A percentile compares a stretch with the other conserved stretches of the same genome.
Evolutionary conservation across 2,113 vertebrate species (phyloP).

Genomic region (Pseudolaguvia tuberculata): DNA sequence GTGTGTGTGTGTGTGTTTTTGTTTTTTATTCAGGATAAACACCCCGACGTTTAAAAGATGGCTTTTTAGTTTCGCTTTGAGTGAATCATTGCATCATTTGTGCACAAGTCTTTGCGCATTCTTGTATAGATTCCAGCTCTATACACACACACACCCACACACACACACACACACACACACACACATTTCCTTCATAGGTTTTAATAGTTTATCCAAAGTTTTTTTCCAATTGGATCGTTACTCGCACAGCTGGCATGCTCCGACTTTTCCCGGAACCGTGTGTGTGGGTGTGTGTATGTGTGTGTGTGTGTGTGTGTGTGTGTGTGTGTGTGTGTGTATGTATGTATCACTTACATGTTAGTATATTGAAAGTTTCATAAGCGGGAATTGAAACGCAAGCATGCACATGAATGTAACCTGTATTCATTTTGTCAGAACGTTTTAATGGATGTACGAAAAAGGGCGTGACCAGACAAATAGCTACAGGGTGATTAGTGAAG

Average conservation of each 20-base stretch:
- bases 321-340: not conserved
- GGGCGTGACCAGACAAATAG: no score
- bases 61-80: conserved; percentile 33
- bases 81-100: conserved; percentile 28
- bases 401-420: not conserved
- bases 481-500: no score
- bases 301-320: not conserved
- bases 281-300: not conserved
- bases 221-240: no score
- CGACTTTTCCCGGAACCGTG: not conserved
- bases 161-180: conserved; percentile 12
- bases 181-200: not conserved
- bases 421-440: no score
- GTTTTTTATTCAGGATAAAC: not conserved
- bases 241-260: not conserved
- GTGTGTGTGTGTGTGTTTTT: no score
- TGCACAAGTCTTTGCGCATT: conserved; percentile 34
- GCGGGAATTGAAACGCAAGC: not conserved
- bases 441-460: not conserved
- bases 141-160: conserved; percentile 34
- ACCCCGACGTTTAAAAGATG: conserved; percentile 14
- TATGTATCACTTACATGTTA: not conserved
- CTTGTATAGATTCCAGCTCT: conserved; percentile 51
- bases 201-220: not conserved
- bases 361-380: not conserved